A percentile compares a stretch with the other conserved stretches of the same genome.
These are phyloP conservation scores for Micoletzkya japonica DNA, from an alignment of 2,888 invertebrate species.

Conservation along the genomic window DNA sequence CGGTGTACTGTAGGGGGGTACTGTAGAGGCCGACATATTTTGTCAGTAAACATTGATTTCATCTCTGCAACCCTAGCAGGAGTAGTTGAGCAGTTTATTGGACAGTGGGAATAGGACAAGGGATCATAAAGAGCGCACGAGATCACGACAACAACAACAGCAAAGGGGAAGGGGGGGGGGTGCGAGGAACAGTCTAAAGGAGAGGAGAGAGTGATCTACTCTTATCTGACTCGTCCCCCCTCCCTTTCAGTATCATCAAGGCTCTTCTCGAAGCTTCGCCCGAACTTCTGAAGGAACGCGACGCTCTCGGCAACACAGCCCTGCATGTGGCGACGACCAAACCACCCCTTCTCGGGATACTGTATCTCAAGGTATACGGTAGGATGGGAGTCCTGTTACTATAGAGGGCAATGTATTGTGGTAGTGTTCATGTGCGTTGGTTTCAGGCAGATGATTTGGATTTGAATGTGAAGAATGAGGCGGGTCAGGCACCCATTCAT, in stretches of 20 bases:
- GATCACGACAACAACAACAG: too few species aligned
- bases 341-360: slow-evolving; percentile 40
- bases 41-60: too few species aligned
- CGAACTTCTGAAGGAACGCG: slow-evolving; percentile 49
- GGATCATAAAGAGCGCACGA: too few species aligned
- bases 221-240: not conserved
- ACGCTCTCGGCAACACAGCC: slow-evolving; percentile 55
- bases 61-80: too few species aligned
- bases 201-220: too few species aligned
- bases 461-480: slow-evolving; percentile 64
- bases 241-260: slow-evolving; percentile 41
- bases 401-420: not conserved
- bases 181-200: too few species aligned
- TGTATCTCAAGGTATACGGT: slow-evolving; percentile 33
- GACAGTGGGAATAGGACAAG: too few species aligned
- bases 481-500: slow-evolving; percentile 66
- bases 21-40: too few species aligned
- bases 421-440: too few species aligned
- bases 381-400: not conserved
- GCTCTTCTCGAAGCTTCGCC: slow-evolving; percentile 51
- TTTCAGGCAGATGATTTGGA: slow-evolving; percentile 47
- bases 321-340: slow-evolving; percentile 36
- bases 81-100: too few species aligned
- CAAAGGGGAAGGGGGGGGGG: too few species aligned
- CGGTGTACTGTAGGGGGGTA: not conserved